A percentile compares a stretch with the other conserved stretches of the same genome.
phyloP scores from a whole-genome alignment of 2,888 invertebrate genomes.

The Meghimatium bilineatum region DNA sequence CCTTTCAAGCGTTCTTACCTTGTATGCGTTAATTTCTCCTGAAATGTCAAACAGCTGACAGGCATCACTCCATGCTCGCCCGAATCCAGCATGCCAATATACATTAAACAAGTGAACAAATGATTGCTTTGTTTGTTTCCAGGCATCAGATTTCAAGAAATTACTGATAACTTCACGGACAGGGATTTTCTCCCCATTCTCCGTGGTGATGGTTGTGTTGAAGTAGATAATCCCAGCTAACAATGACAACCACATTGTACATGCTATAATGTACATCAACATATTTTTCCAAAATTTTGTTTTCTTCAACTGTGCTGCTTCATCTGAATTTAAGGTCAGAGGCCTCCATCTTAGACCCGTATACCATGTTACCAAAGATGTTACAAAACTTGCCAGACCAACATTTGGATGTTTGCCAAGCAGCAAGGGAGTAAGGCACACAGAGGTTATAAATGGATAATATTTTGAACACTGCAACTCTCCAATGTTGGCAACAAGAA shows the following conservation, averaged over 20 bases:
- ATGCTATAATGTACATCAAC: conserved; percentile 80
- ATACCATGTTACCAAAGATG: conserved; percentile 79
- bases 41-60: conserved; percentile 91
- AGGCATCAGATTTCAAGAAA: conserved; percentile 86
- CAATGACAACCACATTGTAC: conserved; percentile 84
- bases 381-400: conserved; percentile 56
- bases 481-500: conserved; percentile 93
- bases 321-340: neutral
- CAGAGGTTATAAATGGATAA: conserved; percentile 84
- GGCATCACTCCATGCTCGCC: conserved; percentile 90
- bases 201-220: conserved; percentile 81
- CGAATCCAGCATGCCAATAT: conserved; percentile 91
- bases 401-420: conserved; percentile 57
- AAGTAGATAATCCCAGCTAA: conserved; percentile 90
- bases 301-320: conserved; percentile 13
- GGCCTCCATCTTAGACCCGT: conserved; percentile 84
- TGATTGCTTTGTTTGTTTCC: conserved; percentile 84
- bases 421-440: conserved; percentile 84
- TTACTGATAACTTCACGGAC: conserved; percentile 89
- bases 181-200: conserved; percentile 85
- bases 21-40: conserved; percentile 89
- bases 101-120: conserved; percentile 86
- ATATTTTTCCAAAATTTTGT: conserved; percentile 53
- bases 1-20: conserved; percentile 58
- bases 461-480: conserved; percentile 86